phyloP scores from a whole-genome alignment of 2,113 vertebrate genomes.

The Dromaius novaehollandiae region DNA sequence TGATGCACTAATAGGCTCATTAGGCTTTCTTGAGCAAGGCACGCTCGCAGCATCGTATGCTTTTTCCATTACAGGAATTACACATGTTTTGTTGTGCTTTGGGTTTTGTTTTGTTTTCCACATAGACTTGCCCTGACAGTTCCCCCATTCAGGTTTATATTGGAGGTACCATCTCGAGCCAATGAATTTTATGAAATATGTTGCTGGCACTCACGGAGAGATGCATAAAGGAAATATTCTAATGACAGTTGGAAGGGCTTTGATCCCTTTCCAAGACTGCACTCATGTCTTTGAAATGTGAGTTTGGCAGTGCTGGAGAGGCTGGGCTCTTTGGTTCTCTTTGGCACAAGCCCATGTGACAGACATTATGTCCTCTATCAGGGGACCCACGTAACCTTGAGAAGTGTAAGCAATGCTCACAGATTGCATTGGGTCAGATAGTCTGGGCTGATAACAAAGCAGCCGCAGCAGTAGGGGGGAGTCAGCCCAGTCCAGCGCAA shows the following conservation, averaged over 20 bases:
- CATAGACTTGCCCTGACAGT: conserved; percentile 73
- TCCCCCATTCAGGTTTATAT: conserved; percentile 72
- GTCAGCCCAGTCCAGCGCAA: conserved; percentile 45
- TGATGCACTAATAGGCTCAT: conserved; percentile 31
- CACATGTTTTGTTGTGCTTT: conserved; percentile 67
- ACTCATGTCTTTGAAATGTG: conserved; percentile 82
- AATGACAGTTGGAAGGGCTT: conserved; percentile 80
- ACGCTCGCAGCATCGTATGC: neutral
- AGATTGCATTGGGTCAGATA: conserved; percentile 30
- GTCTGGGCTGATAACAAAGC: conserved; percentile 52
- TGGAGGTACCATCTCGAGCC: conserved; percentile 75
- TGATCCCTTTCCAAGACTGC: conserved; percentile 81
- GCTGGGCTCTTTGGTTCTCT: conserved; percentile 73
- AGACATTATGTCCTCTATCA: conserved; percentile 74
- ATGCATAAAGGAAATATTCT: conserved; percentile 83
- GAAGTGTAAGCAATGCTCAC: conserved; percentile 42
- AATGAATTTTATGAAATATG: conserved; percentile 78
- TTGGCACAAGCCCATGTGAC: conserved; percentile 70
- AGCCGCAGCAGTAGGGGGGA: conserved; percentile 12
- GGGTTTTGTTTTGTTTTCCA: conserved; percentile 73
- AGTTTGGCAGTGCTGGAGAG: conserved; percentile 76
- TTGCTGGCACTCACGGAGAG: conserved; percentile 75
- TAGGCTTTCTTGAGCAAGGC: conserved; percentile 37
- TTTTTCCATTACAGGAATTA: conserved; percentile 68
- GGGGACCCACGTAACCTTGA: conserved; percentile 71